Evolutionary conservation across 2,888 invertebrate species (phyloP), one percentile per base, ranked within the genome.

Genomic region (Lydus trimaculatus): DNA sequence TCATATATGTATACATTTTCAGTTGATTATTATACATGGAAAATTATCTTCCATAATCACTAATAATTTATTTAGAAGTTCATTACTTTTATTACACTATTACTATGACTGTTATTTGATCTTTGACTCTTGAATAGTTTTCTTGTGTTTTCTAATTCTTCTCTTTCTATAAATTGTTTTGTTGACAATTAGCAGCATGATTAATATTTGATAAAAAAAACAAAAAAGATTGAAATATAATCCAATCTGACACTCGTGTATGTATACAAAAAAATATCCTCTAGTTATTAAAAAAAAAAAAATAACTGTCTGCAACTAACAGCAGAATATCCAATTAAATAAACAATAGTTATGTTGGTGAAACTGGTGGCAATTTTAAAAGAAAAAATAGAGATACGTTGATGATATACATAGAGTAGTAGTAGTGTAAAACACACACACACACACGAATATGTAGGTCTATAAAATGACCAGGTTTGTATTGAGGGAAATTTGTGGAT

Each of bases 401-500:
- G 36, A 13, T 36, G 36, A 36, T 36, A 13, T 13, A n/a, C 5
- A 43, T 13, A 7, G 3, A 13, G 0, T n/a, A 15, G 33, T n/a
- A n/a, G 7, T 43, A 43, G n/a, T 5, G n/a, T 4, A 48, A 48
- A 48, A 48, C n/a, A n/a, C n/a, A n/a, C n/a, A n/a, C n/a, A n/a
- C n/a, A 48, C 7, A 17, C 2, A 17, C 15, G 31, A 5, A 36
- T 17, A 17, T 17, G 2, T 17, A 43, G 13, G 17, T 43, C 1
- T 48, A 48, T 20, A 20, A 48, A 48, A 48, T 20, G 48, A 48
- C 9, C 48, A 48, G 48, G 48, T 20, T 48, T 20, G 48, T 20
- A 48, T 48, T 48, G 48, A 48, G 48, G 48, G 48, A 48, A 48
- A 48, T 48, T 48, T 48, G 48, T 48, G 48, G 48, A 48, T 48